Base-by-base conservation (phyloP, 2,888 invertebrate species). In the Dryobotodes eremita region DNA sequence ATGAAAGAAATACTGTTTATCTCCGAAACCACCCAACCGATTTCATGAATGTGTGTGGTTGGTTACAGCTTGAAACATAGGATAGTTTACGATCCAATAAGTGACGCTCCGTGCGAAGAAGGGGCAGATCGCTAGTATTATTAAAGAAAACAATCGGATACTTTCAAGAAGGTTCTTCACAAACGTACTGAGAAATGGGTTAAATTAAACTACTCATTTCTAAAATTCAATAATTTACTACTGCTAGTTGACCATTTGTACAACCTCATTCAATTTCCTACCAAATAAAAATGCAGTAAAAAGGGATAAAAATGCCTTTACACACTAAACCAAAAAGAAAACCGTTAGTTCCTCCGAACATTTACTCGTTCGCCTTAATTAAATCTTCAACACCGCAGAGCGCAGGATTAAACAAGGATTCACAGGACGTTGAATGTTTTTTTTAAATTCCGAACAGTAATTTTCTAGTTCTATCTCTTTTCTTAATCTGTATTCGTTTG, bases 351-450 rank as follows among this genome's bases (percentile, higher is more conserved):
- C 69, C 55, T 53, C n/a, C 20, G n/a, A 69, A 83, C 78, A 42
- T 59, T 83, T 65, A 15, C 80, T 53, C 83, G 64, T 48, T 83
- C 57, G 64, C 70, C 57, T 83, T 81, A 81, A 81, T 81, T 81
- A 78, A 81, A 81, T 81, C 80, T 81, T 78, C 57, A 68, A 68
- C 61, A 82, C 61, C 57, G 46, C 77, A 26, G 46, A 77, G 70
- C 62, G 57, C 70, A 36, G 78, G 80, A 81, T 81, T 81, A 71
- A 83, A 81, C 71, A 46, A 65, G 83, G 64, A 71, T 77, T 83
- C 78, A 46, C 50, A 36, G 77, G 57, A 70, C n/a, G 62, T 64
- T 11, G 36, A 57, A 64, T 6, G 20, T 20, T 76, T 76, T 80
- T 79, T 80, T 80, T 23, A 10, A 7, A 75, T 55, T 53, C 46